These are phyloP conservation scores for Cyclopterus lumpus DNA, from an alignment of 2,797 vertebrate species.

Conservation along the genomic window DNA sequence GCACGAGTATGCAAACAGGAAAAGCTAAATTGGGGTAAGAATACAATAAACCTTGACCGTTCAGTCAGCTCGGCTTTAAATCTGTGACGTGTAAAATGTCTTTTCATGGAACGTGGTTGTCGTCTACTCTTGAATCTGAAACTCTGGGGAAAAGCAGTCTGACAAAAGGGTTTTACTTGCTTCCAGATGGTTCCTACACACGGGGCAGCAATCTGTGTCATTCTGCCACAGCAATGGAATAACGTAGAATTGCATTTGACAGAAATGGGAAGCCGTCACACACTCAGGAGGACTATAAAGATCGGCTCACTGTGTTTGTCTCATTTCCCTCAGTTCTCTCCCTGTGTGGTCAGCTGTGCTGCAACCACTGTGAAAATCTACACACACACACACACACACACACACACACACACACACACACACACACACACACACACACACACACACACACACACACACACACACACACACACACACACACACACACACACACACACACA, in stretches of 20 bases:
- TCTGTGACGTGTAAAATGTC: not conserved
- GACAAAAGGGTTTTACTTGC: not conserved
- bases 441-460: conserved; percentile 26
- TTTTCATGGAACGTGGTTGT: not conserved
- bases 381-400: conserved; percentile 26
- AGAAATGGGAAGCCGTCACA: conserved; percentile 10
- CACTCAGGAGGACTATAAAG: conserved; percentile 26
- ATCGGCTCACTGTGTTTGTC: conserved; percentile 50
- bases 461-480: conserved; percentile 26
- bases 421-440: conserved; percentile 26
- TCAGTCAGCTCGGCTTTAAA: not conserved
- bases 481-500: conserved; percentile 26
- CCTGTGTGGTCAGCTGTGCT: conserved; percentile 55
- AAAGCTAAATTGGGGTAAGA: not conserved
- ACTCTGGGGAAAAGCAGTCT: not conserved
- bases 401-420: conserved; percentile 26
- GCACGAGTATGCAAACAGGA: no score
- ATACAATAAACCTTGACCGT: not conserved
- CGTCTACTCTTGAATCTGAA: not conserved
- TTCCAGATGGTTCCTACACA: not conserved
- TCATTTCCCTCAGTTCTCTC: conserved; percentile 48
- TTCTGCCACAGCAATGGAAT: not conserved
- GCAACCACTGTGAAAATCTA: conserved; percentile 44
- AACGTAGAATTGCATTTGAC: not conserved
- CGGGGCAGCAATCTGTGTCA: not conserved